A percentile compares a stretch with the other conserved stretches of the same genome.
Conservation (phyloP, 2,888 invertebrate species). For the Coenonympha glycerion region DNA sequence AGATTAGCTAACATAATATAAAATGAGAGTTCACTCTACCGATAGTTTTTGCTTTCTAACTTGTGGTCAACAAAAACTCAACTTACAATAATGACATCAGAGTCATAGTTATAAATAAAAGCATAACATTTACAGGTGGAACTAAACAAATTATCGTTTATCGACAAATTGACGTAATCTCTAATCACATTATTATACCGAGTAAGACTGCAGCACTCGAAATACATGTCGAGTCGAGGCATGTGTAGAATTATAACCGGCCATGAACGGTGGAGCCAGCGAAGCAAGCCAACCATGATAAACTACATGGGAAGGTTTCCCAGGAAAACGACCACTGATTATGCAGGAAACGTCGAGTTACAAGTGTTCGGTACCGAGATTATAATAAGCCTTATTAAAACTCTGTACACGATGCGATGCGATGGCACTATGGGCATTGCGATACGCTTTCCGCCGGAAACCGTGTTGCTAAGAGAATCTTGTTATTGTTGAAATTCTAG, state of each 20-base stretch:
- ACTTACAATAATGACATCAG: not conserved
- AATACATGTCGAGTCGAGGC: slow-evolving; percentile 9
- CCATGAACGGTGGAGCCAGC: slow-evolving; percentile 39
- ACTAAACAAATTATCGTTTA: slow-evolving; percentile 19
- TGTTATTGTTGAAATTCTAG: too few species aligned
- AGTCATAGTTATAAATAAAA: slow-evolving; percentile 1
- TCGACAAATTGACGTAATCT: slow-evolving; percentile 22
- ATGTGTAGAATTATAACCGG: slow-evolving; percentile 27
- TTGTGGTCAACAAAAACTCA: not conserved
- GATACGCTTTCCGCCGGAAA: slow-evolving; percentile 61
- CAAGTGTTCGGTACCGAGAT: slow-evolving; percentile 36
- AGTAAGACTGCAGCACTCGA: slow-evolving; percentile 12
- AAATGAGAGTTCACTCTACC: too few species aligned
- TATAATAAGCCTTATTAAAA: slow-evolving; percentile 57
- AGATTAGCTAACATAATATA: too few species aligned
- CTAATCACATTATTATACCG: slow-evolving; percentile 7
- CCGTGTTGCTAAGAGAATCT: slow-evolving; percentile 43
- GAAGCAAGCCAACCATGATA: slow-evolving; percentile 42
- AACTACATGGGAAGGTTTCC: slow-evolving; percentile 40
- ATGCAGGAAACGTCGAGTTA: slow-evolving; percentile 48
- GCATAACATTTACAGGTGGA: slow-evolving; percentile 10
- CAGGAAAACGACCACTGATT: slow-evolving; percentile 41
- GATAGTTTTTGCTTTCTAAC: too few species aligned
- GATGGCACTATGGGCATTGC: slow-evolving; percentile 48
- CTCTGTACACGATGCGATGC: slow-evolving; percentile 53